phyloP scores from a whole-genome alignment of 37 sponge, comb jelly and placozoan genomes.

The Tethya wilhelma region DNA sequence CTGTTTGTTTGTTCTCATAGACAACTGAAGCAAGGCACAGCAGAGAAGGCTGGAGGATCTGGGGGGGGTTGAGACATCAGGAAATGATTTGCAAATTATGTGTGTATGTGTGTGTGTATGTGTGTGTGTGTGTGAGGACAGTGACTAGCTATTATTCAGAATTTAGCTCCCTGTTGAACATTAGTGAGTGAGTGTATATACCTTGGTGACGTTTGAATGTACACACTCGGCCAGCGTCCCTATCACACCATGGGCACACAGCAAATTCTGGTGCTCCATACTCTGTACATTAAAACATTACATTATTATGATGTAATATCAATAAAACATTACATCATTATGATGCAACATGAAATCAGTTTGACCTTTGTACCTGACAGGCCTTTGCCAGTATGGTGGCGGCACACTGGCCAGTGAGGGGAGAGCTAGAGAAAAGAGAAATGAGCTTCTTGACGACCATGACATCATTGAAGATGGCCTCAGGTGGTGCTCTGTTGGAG shows the following conservation, averaged over 20 bases:
- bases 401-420: slow-evolving; percentile 33
- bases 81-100: neutral
- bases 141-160: neutral
- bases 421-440: slow-evolving; percentile 8
- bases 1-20: slow-evolving; percentile 7
- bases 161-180: neutral
- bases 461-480: slow-evolving; percentile 17
- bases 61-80: neutral
- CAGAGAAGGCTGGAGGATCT: slow-evolving; percentile 35
- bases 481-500: slow-evolving; percentile 28
- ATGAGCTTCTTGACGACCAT: slow-evolving; percentile 21
- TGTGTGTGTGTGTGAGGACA: no score
- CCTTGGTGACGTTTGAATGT: slow-evolving; percentile 28
- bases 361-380: slow-evolving; percentile 40
- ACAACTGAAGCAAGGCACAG: slow-evolving; percentile 32
- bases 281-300: slow-evolving; percentile 14
- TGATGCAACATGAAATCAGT: neutral
- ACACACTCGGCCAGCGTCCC: neutral
- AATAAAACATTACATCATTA: neutral
- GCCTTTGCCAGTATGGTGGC: slow-evolving; percentile 39
- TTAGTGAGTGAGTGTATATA: neutral
- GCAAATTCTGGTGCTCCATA: slow-evolving; percentile 40
- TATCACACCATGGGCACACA: slow-evolving; percentile 24
- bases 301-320: neutral
- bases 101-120: no score